Evolutionary conservation across 2,888 invertebrate genomes (phyloP).

Genomic region (Chromoteleia sp.): DNA sequence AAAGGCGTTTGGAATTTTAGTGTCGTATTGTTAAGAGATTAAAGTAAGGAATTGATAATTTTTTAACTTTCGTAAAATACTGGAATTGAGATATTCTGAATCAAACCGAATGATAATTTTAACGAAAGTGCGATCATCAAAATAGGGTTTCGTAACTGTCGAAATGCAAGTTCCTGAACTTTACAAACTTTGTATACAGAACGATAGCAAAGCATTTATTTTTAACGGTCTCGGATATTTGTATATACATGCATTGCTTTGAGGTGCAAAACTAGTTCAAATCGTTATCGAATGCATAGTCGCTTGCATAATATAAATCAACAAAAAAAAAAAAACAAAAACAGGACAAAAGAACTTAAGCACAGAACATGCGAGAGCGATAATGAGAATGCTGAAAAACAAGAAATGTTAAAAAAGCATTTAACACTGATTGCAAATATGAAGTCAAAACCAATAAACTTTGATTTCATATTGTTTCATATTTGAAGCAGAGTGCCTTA

Average conservation of each 20-base stretch:
- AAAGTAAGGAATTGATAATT: conserved; percentile 32
- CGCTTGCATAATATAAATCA: conserved; percentile 72
- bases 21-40: conserved; percentile 25
- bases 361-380: too few species aligned
- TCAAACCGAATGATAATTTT: conserved; percentile 59
- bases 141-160: conserved; percentile 69
- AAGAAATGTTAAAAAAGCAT: neutral
- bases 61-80: conserved; percentile 37
- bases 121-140: conserved; percentile 65
- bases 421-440: conserved; percentile 10
- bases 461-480: conserved; percentile 13
- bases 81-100: conserved; percentile 25
- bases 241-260: conserved; percentile 77
- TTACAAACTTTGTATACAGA: conserved; percentile 68
- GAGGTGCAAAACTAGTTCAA: conserved; percentile 80
- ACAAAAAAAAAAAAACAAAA: conserved; percentile 9
- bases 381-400: conserved; percentile 16
- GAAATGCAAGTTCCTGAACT: conserved; percentile 75
- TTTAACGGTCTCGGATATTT: conserved; percentile 74
- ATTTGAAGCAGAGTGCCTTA: conserved; percentile 24
- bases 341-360: too few species aligned
- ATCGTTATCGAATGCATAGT: conserved; percentile 80
- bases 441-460: neutral
- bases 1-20: conserved; percentile 42
- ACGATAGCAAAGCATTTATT: conserved; percentile 70